Conservation (phyloP, 2,888 invertebrate genomes). For the Heliconius ismenius region DNA sequence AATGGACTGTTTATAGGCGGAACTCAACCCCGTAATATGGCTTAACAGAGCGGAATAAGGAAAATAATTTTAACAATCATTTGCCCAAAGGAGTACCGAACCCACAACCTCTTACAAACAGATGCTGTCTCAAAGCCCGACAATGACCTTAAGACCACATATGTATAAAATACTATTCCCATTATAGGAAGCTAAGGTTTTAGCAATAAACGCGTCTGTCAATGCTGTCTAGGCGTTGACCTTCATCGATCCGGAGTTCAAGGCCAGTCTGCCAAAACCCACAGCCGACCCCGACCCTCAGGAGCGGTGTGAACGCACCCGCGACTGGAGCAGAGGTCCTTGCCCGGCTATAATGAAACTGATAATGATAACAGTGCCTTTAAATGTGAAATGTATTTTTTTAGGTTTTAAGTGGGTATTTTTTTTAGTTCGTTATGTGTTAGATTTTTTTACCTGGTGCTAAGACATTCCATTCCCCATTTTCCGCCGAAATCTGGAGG, state of each 20-base stretch:
- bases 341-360: slow-evolving; percentile 71
- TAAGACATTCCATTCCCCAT: too few relatives aligned
- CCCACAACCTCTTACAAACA: not conserved
- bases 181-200: slow-evolving; percentile 7
- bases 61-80: too few relatives aligned
- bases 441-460: too few relatives aligned
- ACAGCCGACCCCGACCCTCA: slow-evolving; percentile 75
- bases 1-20: not conserved
- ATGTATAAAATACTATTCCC: not conserved
- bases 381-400: slow-evolving; percentile 31
- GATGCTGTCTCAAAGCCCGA: not conserved
- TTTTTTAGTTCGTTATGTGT: not conserved
- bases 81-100: not conserved
- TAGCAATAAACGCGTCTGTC: slow-evolving; percentile 23
- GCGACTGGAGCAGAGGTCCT: slow-evolving; percentile 72
- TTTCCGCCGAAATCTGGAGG: too few relatives aligned
- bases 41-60: not conserved
- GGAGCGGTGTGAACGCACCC: slow-evolving; percentile 79
- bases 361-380: slow-evolving; percentile 65
- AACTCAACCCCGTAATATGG: not conserved
- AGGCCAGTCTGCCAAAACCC: slow-evolving; percentile 49
- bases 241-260: slow-evolving; percentile 48
- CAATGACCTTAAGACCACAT: not conserved
- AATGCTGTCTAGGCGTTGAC: slow-evolving; percentile 44
- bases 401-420: not conserved